Evolutionary conservation across 1,140 invertebrate species (phyloP), one percentile per base, ranked within the genome.

Genomic region (Carposina sasakii): DNA sequence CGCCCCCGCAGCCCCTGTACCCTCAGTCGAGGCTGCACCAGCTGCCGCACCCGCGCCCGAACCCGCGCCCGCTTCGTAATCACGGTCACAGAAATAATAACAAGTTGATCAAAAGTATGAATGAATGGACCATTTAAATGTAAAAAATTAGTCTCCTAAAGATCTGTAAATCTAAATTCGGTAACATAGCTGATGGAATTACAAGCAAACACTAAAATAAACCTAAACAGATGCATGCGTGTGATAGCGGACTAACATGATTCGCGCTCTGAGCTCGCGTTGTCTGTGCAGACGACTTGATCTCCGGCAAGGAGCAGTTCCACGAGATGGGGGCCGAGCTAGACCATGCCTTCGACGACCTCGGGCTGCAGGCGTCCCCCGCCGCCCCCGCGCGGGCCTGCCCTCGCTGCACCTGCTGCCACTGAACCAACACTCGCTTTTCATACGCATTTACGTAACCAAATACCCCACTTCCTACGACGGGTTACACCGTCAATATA

Each of bases 231-330:
- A 31, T 23, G 53, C 51, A 73, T 76, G 72, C 50, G 61, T 63
- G 66, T 73, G 57, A 31, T 43, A 46, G 23, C 17, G n/a, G 36
- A 57, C 42, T 61, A 58, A 49, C 39, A 49, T 9, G 34, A 40
- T 37, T 24, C 21, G 33, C 10, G 30, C 47, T 39, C 24, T 28
- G 13, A 9, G 20, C 39, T 50, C 59, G 45, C 55, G 62, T 59
- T 73, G 52, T 77, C 66, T 71, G n/a, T n/a, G 64, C 93, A 99
- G 98, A 99, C 92, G 97, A 99, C 85, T 89, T 98, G 87, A 94
- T 99, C 85, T 91, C 91, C 73, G 96, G 98, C 87, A 99, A 98
- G 90, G 96, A 99, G 88, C 93, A 96, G 86, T 99, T 96, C 91
- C 97, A 98, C 87, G 91, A 94, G 70, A 96, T 99, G 85, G 96